phyloP scores from a whole-genome alignment of 2,888 invertebrate species.

The Ormyrus thymus region DNA sequence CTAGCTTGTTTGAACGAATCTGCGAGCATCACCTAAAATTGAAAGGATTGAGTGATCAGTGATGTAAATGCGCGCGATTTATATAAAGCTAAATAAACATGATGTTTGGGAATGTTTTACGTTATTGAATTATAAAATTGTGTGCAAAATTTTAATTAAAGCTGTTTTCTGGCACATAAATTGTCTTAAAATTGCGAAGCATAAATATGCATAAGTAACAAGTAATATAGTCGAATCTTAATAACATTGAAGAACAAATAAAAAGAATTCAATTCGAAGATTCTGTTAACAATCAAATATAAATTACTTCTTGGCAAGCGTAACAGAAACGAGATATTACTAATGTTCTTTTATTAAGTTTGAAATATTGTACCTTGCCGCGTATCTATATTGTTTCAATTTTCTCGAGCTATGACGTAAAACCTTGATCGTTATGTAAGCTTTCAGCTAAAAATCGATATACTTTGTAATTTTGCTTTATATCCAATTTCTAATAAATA shows the following conservation, averaged over 20 bases:
- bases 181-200: too few relatives aligned
- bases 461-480: slow-evolving; percentile 18
- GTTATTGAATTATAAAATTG: too few relatives aligned
- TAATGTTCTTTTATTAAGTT: slow-evolving; percentile 45
- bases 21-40: slow-evolving; percentile 77
- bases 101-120: too few relatives aligned
- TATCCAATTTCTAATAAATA: slow-evolving; percentile 7
- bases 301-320: slow-evolving; percentile 38
- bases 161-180: too few relatives aligned
- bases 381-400: not conserved
- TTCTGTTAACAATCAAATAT: slow-evolving; percentile 2
- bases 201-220: too few relatives aligned
- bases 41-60: too few relatives aligned
- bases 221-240: too few relatives aligned
- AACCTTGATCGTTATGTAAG: slow-evolving; percentile 24
- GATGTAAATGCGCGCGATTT: too few relatives aligned
- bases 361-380: slow-evolving; percentile 30
- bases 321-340: slow-evolving; percentile 34
- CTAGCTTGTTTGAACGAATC: slow-evolving; percentile 90
- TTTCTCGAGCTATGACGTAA: slow-evolving; percentile 8
- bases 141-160: too few relatives aligned
- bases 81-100: too few relatives aligned
- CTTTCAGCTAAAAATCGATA: slow-evolving; percentile 7
- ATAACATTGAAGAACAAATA: not conserved
- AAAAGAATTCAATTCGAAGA: not conserved